Percentiles rank a stretch among this genome's conserved stretches.
Conservation (phyloP, 2,113 vertebrate genomes). For the Dromaius novaehollandiae region DNA sequence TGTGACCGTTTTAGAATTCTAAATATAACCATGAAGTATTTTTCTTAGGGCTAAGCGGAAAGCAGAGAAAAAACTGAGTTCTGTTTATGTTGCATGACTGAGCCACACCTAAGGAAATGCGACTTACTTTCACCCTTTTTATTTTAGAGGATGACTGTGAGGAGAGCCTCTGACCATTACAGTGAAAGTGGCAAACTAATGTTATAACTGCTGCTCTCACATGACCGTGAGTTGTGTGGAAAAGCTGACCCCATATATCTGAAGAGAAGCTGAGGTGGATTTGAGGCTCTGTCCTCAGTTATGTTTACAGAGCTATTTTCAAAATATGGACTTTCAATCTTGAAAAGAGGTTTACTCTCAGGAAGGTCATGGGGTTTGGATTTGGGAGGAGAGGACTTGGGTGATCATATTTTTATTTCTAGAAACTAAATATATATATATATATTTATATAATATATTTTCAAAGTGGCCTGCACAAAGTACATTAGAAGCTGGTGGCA, state of each 20-base stretch:
- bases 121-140: not conserved
- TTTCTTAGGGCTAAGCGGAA: conserved; percentile 8
- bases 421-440: not conserved
- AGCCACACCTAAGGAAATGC: conserved; percentile 13
- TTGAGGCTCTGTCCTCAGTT: not conserved
- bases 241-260: not conserved
- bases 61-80: not conserved
- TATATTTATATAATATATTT: not conserved
- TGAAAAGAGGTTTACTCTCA: not conserved
- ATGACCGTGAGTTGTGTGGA: not conserved
- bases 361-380: not conserved
- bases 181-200: not conserved
- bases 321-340: not conserved
- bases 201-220: not conserved
- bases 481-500: not conserved
- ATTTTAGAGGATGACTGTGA: not conserved
- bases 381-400: not conserved
- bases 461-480: not conserved
- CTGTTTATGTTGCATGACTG: not conserved
- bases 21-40: conserved; percentile 8
- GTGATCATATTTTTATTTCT: not conserved
- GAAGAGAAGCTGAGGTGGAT: not conserved
- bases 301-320: not conserved
- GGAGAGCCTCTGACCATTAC: not conserved
- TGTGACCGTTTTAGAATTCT: not conserved